Base-by-base conservation (phyloP, 1,140 invertebrate species). In the Anagrus nilaparvatae region DNA sequence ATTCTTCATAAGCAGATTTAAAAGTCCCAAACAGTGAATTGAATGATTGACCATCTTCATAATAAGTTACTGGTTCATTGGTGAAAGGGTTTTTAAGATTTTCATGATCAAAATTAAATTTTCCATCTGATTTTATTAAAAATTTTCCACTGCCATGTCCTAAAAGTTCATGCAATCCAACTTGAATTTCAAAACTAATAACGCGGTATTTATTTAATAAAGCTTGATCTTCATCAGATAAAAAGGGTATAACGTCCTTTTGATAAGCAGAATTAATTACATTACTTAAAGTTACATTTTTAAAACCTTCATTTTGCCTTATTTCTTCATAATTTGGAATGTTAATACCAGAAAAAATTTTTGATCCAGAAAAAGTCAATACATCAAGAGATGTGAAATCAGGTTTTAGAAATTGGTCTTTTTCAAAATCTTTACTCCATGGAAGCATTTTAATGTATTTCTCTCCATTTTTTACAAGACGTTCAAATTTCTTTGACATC, bases 291-390 rank as follows among this genome's bases (percentile, higher is more conserved):
- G 90, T 93, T 0, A 97, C 93, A 61, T 97, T 97, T 58, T 97
- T 97, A 59, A 97, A 97, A 4, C 94, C 94, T 69, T 95, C 89
- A 40, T 75, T 77, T 60, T 97, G 90, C 20, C 89, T 78, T 41
- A 97, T 96, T 52, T 94, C 89, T 63, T 96, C 90, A 73, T 97
- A 97, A 65, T 97, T 97, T 16, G 93, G 93, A 69, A 97, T 97
- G 61, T 96, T 97, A 43, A 97, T 97, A 25, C 92, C 94, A 41
- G 87, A 81, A 2, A 93, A 93, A 46, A 97, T 88, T 16, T 86
- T 89, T 54, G 87, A 90, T 12, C 87, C 82, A 3, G 85, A 77
- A 69, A 94, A 97, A 0, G 88, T 84, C 1, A 97, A 62, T 4
- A 97, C 87, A 70, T 97, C 92, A n/a, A 97, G 67, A 6, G 91